phyloP scores from a whole-genome alignment of 2,113 vertebrate species.

The Notothenia rossii region DNA sequence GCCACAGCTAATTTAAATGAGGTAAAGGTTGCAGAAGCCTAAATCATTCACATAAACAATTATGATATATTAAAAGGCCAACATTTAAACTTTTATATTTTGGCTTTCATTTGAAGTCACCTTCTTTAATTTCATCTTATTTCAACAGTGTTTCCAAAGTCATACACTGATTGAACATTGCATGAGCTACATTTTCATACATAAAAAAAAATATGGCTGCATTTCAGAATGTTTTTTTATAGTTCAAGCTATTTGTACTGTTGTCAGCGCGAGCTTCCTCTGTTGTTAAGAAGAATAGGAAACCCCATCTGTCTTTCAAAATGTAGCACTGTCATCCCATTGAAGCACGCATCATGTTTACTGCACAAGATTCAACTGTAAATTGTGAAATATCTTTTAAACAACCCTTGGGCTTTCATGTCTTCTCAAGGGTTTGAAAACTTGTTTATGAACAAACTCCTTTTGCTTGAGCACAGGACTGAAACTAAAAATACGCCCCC shows the following conservation, averaged over 20 bases:
- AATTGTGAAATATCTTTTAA: background rate
- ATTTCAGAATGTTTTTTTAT: background rate
- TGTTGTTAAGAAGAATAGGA: background rate
- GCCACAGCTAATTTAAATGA: background rate
- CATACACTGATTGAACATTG: background rate
- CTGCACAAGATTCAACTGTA: background rate
- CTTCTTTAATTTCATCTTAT: background rate
- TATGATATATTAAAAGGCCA: background rate
- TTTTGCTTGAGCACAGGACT: slow-evolving; percentile 32
- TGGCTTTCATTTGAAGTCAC: background rate
- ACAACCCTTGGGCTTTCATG: background rate
- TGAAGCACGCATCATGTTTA: background rate
- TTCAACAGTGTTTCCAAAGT: background rate
- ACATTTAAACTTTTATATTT: slow-evolving; percentile 11
- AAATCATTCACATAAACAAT: background rate
- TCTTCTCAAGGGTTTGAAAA: slow-evolving; percentile 4
- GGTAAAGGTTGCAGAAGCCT: background rate
- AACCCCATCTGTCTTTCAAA: background rate
- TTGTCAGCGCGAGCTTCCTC: background rate
- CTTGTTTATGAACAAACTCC: slow-evolving; percentile 5
- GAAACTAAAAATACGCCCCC: slow-evolving; percentile 49
- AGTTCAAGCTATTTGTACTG: background rate
- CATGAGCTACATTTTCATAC: background rate
- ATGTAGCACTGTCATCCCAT: background rate
- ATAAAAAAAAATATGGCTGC: background rate